Evolutionary conservation across 2,113 vertebrate genomes (phyloP).

Genomic region (Procavia capensis): DNA sequence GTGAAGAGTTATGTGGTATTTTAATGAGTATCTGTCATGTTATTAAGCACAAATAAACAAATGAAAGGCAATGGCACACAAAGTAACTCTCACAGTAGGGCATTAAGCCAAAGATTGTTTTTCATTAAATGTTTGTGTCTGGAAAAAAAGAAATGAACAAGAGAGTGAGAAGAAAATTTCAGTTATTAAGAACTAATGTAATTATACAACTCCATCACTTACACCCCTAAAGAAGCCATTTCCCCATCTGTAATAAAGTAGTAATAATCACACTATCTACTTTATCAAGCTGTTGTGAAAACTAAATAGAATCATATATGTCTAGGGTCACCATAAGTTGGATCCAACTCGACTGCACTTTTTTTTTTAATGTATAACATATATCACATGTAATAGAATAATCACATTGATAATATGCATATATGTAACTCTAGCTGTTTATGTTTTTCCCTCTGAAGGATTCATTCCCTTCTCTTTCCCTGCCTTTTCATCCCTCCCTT

Average conservation of each 20-base stretch:
- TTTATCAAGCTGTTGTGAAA: neutral
- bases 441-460: neutral
- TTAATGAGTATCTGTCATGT: neutral
- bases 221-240: neutral
- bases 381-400: neutral
- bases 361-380: too few species aligned
- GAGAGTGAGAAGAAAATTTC: neutral
- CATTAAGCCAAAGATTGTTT: neutral
- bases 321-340: too few species aligned
- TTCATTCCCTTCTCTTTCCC: neutral
- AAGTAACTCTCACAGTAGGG: neutral
- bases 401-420: neutral
- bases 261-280: neutral
- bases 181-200: neutral
- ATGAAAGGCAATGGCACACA: neutral
- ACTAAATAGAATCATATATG: neutral
- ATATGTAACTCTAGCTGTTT: neutral
- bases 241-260: neutral
- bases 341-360: too few species aligned
- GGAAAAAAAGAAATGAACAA: neutral
- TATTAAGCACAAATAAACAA: neutral
- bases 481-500: neutral
- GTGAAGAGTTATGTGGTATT: neutral
- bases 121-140: neutral
- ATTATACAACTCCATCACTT: neutral